phyloP scores from a whole-genome alignment of 2,888 invertebrate genomes.

The Plagiodera versicolora region DNA sequence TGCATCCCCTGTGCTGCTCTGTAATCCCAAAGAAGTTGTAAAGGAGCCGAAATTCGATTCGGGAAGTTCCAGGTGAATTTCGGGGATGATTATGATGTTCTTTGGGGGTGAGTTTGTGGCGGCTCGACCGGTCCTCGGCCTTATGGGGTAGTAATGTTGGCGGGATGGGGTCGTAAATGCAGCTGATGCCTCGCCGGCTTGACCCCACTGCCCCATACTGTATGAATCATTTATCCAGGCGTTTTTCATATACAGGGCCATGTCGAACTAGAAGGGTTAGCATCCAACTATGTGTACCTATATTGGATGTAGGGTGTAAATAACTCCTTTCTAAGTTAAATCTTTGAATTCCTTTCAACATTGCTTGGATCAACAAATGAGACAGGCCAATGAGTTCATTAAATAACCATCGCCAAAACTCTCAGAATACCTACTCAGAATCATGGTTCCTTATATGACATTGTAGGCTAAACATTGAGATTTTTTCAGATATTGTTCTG shows the following conservation, averaged over 20 bases:
- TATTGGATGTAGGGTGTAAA: too few species aligned
- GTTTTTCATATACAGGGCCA: neutral
- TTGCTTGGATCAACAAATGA: too few species aligned
- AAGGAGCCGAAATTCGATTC: constrained; percentile 42
- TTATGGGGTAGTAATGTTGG: constrained; percentile 52
- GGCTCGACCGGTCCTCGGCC: constrained; percentile 38
- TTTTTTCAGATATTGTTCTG: too few species aligned
- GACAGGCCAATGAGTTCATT: too few species aligned
- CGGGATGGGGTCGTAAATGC: constrained; percentile 50
- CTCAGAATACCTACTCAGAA: too few species aligned
- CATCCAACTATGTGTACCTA: too few species aligned
- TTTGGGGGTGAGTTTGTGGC: constrained; percentile 27
- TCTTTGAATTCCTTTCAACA: too few species aligned
- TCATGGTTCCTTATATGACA: too few species aligned
- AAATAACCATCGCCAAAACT: too few species aligned
- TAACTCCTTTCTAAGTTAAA: too few species aligned
- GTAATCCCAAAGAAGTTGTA: constrained; percentile 47
- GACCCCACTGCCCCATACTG: constrained; percentile 42
- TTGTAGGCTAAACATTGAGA: too few species aligned
- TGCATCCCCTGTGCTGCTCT: constrained; percentile 38
- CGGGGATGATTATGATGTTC: constrained; percentile 43
- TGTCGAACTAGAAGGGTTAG: neutral
- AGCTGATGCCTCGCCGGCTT: constrained; percentile 38
- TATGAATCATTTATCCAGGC: constrained; percentile 50
- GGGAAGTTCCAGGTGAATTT: constrained; percentile 38